These are phyloP conservation scores for Achatina immaculata DNA, from an alignment of 1,140 invertebrate genomes.

Conservation along the genomic window DNA sequence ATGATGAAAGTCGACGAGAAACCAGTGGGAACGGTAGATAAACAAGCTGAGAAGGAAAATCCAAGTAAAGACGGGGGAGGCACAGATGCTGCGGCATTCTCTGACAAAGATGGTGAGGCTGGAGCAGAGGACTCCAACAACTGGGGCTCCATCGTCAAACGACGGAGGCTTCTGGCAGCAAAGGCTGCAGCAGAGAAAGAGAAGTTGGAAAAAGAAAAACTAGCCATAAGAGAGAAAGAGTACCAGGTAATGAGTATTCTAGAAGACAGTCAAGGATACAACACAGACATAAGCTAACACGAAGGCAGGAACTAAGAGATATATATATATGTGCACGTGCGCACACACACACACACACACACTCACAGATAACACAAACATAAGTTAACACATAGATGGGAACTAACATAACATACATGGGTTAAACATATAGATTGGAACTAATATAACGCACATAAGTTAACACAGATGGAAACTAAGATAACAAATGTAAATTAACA, in stretches of 20 bases:
- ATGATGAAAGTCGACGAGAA: conserved; percentile 40
- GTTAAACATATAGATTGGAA: too few species aligned
- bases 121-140: conserved; percentile 49
- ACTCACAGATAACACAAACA: too few species aligned
- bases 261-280: too few species aligned
- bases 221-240: conserved; percentile 44
- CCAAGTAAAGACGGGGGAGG: conserved; percentile 37
- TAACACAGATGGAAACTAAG: too few species aligned
- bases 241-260: conserved; percentile 7
- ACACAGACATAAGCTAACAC: too few species aligned
- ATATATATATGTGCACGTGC: too few species aligned
- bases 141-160: conserved; percentile 61
- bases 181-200: conserved; percentile 59
- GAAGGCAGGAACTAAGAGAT: too few species aligned
- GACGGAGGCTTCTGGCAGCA: conserved; percentile 56
- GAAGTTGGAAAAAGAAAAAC: conserved; percentile 51
- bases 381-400: too few species aligned
- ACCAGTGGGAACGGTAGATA: conserved; percentile 40
- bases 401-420: too few species aligned
- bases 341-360: too few species aligned
- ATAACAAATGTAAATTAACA: too few species aligned
- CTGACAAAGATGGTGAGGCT: conserved; percentile 40
- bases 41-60: conserved; percentile 28
- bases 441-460: too few species aligned
- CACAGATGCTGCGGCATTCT: not conserved